Evolutionary conservation across 2,113 vertebrate species (phyloP).

Genomic region (Festucalex cinctus): DNA sequence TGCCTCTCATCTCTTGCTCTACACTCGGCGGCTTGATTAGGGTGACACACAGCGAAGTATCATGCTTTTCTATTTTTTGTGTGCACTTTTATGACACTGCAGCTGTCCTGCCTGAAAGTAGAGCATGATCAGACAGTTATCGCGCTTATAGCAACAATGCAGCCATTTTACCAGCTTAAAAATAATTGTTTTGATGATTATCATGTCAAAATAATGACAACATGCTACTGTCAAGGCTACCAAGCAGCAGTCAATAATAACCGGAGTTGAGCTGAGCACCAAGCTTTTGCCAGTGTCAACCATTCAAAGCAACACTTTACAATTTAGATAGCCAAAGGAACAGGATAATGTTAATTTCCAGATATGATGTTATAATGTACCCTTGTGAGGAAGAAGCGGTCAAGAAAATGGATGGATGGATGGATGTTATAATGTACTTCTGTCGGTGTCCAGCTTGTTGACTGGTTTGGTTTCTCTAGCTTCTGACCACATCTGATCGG

Average conservation of each 20-base stretch:
- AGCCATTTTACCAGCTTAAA: not conserved
- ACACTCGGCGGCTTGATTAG: conserved; percentile 7
- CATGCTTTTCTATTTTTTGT: not conserved
- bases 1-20: conserved; percentile 11
- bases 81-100: conserved; percentile 23
- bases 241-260: not conserved
- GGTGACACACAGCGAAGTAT: conserved; percentile 25
- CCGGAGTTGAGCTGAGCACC: not conserved
- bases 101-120: conserved; percentile 21
- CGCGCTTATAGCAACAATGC: not conserved
- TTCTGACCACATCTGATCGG: too few relatives aligned
- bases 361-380: not conserved
- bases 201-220: not conserved
- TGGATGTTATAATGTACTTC: not conserved
- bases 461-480: not conserved
- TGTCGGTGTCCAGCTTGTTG: not conserved
- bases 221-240: not conserved
- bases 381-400: too few relatives aligned
- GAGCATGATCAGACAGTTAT: conserved; percentile 18
- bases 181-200: not conserved
- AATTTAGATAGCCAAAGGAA: not conserved
- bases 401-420: too few relatives aligned
- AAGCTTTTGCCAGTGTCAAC: not conserved
- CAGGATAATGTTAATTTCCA: not conserved
- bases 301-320: not conserved